Percentiles rank a stretch among this genome's conserved stretches.
These are phyloP conservation scores for Oryzias curvinotus DNA, from an alignment of 2,113 vertebrate genomes.

Conservation along the genomic window DNA sequence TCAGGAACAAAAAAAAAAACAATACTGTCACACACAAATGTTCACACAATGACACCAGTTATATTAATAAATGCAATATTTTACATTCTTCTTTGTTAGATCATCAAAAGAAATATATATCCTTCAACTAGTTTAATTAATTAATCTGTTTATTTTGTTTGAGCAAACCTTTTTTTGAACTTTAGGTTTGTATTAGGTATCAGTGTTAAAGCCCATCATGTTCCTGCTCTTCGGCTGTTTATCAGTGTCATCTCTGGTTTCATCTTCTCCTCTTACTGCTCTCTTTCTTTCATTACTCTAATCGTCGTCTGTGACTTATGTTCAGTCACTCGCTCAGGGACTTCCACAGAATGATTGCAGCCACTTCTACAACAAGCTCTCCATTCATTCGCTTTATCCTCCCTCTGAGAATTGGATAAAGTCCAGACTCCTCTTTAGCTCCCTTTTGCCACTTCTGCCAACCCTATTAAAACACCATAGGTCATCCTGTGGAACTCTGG, in stretches of 20 bases:
- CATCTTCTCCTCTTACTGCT: conserved; percentile 18
- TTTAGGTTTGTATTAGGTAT: too few species aligned
- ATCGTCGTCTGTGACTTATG: conserved; percentile 45
- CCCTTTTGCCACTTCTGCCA: conserved; percentile 34
- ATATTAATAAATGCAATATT: too few species aligned
- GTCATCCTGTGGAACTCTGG: conserved; percentile 55
- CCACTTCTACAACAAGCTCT: conserved; percentile 49
- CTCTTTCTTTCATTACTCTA: conserved; percentile 33
- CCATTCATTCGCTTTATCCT: conserved; percentile 51
- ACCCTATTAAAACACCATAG: conserved; percentile 54
- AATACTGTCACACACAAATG: too few species aligned
- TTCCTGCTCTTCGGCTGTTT: conserved; percentile 23
- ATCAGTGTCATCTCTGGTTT: conserved; percentile 43
- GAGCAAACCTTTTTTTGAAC: too few species aligned
- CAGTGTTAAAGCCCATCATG: neutral
- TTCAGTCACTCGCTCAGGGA: conserved; percentile 38
- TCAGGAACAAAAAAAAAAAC: too few species aligned
- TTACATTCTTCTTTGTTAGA: too few species aligned
- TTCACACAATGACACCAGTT: too few species aligned
- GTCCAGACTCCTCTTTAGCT: conserved; percentile 52
- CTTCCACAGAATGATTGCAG: conserved; percentile 54
- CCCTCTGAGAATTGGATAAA: conserved; percentile 46
- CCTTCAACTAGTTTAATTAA: too few species aligned
- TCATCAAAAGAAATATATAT: too few species aligned
- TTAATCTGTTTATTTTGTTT: too few species aligned